phyloP scores from a whole-genome alignment of 1,140 invertebrate species.

The Scaptomyza hsui region DNA sequence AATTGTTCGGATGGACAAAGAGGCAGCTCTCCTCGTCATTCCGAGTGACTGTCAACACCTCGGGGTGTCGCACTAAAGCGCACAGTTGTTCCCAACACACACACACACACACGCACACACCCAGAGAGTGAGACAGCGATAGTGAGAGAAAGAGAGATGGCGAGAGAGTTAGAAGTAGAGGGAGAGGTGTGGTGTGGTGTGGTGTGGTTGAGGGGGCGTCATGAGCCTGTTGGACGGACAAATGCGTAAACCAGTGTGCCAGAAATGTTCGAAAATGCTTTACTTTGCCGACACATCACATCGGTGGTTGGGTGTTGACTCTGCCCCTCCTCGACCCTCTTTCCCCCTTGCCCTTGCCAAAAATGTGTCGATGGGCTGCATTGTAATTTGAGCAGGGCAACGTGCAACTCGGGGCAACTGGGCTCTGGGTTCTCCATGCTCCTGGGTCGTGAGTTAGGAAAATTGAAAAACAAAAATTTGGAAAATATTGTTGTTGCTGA shows the following conservation, averaged over 20 bases:
- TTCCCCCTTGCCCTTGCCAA: neutral
- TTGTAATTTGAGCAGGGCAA: conserved; percentile 61
- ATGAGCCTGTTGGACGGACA: conserved; percentile 51
- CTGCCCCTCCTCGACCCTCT: neutral
- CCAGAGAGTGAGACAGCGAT: neutral
- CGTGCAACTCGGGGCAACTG: conserved; percentile 20
- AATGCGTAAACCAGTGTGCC: conserved; percentile 53
- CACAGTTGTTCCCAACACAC: conserved; percentile 47
- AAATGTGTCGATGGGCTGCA: conserved; percentile 63
- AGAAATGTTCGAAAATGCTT: conserved; percentile 44
- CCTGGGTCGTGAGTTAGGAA: neutral
- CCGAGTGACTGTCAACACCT: conserved; percentile 79
- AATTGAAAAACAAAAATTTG: conserved; percentile 24
- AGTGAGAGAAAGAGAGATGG: neutral
- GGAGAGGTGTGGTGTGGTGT: too few species aligned
- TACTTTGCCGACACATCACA: conserved; percentile 22
- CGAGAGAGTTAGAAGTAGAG: neutral
- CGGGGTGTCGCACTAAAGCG: conserved; percentile 77
- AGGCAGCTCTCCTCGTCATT: conserved; percentile 39
- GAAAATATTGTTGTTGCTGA: too few species aligned
- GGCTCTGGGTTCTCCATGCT: conserved; percentile 4
- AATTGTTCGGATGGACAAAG: conserved; percentile 16
- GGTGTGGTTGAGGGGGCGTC: conserved; percentile 4
- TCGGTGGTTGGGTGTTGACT: conserved; percentile 14
- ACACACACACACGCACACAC: conserved; percentile 1